Percentiles rank a stretch among this genome's conserved stretches.
Conservation (phyloP, 1,140 invertebrate genomes). For the Leptonema lineaticorne region DNA sequence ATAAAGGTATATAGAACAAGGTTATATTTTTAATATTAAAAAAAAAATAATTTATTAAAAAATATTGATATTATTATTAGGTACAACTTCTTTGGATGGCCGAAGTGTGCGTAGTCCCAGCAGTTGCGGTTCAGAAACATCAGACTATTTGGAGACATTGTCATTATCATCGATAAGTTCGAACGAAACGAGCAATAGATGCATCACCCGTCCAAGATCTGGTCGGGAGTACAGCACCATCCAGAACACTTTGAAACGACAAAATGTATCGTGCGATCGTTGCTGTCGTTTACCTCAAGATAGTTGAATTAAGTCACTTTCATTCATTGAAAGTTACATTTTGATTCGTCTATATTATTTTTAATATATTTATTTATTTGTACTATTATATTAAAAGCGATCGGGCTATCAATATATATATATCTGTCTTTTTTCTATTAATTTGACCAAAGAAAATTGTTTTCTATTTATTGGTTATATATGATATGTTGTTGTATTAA, state of each 20-base stretch:
- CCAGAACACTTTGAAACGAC: background rate
- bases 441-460: background rate
- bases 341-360: background rate
- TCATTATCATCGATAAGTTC: conserved; percentile 76
- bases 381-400: no score
- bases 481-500: no score
- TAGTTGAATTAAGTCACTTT: conserved; percentile 8
- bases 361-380: background rate
- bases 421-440: background rate
- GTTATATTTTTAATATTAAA: background rate
- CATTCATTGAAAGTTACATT: background rate
- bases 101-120: conserved; percentile 60
- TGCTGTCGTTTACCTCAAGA: conserved; percentile 14
- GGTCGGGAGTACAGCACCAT: conserved; percentile 68
- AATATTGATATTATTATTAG: conserved; percentile 34
- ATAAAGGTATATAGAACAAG: conserved; percentile 29
- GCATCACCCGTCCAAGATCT: conserved; percentile 70
- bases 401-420: no score
- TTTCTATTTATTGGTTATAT: background rate
- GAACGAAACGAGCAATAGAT: conserved; percentile 61
- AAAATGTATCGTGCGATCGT: conserved; percentile 10
- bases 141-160: conserved; percentile 82
- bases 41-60: background rate
- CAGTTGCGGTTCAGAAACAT: conserved; percentile 83
- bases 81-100: conserved; percentile 56